A percentile compares a stretch with the other conserved stretches of the same genome.
phyloP scores from a whole-genome alignment of 2,888 invertebrate species.

The Agapostemon virescens region DNA sequence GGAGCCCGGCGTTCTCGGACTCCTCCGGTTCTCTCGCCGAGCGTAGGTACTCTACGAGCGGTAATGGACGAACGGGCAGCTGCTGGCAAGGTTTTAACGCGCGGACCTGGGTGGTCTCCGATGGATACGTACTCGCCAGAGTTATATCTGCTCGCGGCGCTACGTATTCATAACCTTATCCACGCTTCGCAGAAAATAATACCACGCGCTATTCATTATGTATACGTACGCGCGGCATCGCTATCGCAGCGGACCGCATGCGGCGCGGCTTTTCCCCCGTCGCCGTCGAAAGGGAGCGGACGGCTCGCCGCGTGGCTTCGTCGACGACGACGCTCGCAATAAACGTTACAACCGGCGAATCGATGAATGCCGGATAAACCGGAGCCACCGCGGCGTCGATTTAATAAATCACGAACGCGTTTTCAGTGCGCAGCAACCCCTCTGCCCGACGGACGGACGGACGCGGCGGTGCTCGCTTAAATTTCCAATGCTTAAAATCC shows the following conservation, averaged over 20 bases:
- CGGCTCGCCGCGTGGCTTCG: conserved; percentile 28
- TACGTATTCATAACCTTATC: conserved; percentile 72
- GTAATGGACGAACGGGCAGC: conserved; percentile 70
- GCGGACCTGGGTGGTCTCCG: conserved; percentile 74
- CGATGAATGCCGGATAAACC: conserved; percentile 41
- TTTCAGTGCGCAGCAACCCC: neutral
- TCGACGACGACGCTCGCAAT: conserved; percentile 36
- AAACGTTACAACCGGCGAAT: conserved; percentile 36
- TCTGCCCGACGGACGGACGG: neutral
- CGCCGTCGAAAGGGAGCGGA: conserved; percentile 43
- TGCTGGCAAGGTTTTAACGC: conserved; percentile 68
- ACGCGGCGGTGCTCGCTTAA: neutral
- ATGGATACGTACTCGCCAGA: conserved; percentile 62
- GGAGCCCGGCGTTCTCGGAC: conserved; percentile 27
- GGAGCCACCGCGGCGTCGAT: conserved; percentile 4
- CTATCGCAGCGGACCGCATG: conserved; percentile 48
- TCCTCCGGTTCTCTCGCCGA: neutral
- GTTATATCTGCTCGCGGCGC: conserved; percentile 70
- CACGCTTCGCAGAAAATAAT: conserved; percentile 72
- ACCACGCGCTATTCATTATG: conserved; percentile 70
- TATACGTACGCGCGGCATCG: conserved; percentile 34
- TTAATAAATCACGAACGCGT: conserved; percentile 40
- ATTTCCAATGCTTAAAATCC: too few relatives aligned
- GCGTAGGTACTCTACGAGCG: conserved; percentile 37
- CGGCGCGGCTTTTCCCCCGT: conserved; percentile 45